Conservation (phyloP, 2,113 vertebrate species). For the Saiga tatarica region DNA sequence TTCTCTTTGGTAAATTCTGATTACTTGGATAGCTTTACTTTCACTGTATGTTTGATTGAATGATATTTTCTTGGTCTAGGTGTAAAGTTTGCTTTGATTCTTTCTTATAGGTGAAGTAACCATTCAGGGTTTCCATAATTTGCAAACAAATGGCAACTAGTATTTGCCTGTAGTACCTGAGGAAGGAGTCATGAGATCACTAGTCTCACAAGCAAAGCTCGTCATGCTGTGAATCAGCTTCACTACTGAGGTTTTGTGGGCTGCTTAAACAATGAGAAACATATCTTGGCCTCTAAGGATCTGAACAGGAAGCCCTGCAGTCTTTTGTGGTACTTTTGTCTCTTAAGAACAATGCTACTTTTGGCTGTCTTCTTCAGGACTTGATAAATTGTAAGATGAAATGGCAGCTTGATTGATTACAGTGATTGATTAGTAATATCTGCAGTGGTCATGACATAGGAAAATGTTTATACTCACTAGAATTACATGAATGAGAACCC, state of each 20-base stretch:
- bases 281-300: not conserved
- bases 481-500: not conserved
- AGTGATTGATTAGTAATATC: not conserved
- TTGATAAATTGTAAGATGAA: not conserved
- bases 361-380: not conserved
- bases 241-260: not conserved
- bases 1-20: not conserved
- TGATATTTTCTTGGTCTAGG: not conserved
- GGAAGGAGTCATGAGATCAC: not conserved
- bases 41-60: not conserved
- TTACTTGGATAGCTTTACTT: not conserved
- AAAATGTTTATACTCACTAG: not conserved
- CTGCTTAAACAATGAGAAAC: not conserved
- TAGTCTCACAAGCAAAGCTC: not conserved
- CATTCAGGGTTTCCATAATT: not conserved
- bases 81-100: not conserved
- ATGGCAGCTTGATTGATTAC: not conserved
- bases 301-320: not conserved
- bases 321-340: not conserved
- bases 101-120: not conserved
- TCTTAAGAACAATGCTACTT: not conserved
- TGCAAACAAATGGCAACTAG: not conserved
- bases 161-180: not conserved
- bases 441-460: not conserved
- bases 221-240: not conserved